Conservation (phyloP, 2,113 vertebrate species). For the Vulpes lagopus region DNA sequence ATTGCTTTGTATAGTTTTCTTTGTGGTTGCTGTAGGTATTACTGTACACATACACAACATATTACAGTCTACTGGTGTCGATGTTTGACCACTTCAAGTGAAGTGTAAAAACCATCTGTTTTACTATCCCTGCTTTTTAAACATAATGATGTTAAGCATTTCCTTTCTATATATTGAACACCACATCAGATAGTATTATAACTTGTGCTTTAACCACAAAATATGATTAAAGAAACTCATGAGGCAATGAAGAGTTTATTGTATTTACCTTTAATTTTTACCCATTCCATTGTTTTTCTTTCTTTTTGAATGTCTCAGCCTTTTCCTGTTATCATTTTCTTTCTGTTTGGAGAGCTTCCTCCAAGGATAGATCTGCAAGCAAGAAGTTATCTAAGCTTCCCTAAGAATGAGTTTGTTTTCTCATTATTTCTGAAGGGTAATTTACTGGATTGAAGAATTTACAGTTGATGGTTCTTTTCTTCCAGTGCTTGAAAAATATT, state of each 20-base stretch:
- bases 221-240: slow-evolving; percentile 36
- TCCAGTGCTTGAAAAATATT: background rate
- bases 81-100: background rate
- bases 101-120: background rate
- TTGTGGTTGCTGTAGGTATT: background rate
- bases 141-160: background rate
- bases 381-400: slow-evolving; percentile 5
- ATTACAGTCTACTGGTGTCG: background rate
- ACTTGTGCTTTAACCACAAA: background rate
- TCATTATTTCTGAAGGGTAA: background rate
- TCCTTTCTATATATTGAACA: background rate
- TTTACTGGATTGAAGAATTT: background rate
- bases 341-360: background rate
- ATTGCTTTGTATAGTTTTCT: background rate
- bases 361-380: background rate
- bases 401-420: background rate
- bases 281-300: background rate
- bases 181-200: background rate
- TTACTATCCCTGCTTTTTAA: background rate
- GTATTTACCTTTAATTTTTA: background rate
- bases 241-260: background rate
- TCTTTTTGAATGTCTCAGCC: background rate
- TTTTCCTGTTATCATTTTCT: background rate
- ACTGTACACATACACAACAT: background rate
- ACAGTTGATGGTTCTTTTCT: background rate